Percentiles rank a stretch among this genome's conserved stretches.
Evolutionary conservation across 2,113 vertebrate species (phyloP).

Genomic region (Monopterus albus): DNA sequence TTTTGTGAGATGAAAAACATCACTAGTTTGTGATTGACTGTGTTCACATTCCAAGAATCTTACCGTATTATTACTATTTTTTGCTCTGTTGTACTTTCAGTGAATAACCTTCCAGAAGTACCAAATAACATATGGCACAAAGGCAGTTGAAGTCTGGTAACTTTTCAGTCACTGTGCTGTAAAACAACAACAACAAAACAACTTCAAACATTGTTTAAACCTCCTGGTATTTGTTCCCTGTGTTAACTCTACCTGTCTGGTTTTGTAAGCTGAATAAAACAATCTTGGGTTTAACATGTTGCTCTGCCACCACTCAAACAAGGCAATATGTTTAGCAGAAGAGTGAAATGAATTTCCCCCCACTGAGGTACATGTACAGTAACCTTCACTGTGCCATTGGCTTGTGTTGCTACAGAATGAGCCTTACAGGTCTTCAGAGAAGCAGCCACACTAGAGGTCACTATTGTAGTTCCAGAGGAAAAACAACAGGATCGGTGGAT

Average conservation of each 20-base stretch:
- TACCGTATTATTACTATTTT: no score
- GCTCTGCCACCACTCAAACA: neutral
- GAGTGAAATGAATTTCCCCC: neutral
- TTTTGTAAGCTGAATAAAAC: constrained; percentile 33
- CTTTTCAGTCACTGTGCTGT: no score
- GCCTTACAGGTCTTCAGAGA: constrained; percentile 11
- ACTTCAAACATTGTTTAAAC: constrained; percentile 10
- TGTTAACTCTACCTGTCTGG: constrained; percentile 34
- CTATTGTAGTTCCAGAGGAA: constrained; percentile 78
- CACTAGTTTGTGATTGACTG: no score
- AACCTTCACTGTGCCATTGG: neutral
- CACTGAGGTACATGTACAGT: neutral
- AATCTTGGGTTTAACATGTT: constrained; percentile 27
- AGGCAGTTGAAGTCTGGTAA: no score
- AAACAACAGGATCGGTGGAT: neutral
- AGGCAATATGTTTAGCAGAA: neutral
- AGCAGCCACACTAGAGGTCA: constrained; percentile 84
- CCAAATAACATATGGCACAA: no score
- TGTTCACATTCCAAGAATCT: no score
- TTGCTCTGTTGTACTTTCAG: no score
- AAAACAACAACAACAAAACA: no score
- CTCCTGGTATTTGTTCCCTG: neutral
- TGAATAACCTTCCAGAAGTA: no score
- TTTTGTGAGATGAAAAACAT: no score
- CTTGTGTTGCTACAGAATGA: neutral